Percentiles rank a stretch among this genome's conserved stretches.
Conservation (phyloP, 2,797 vertebrate species). For the Centroberyx gerrardi region DNA sequence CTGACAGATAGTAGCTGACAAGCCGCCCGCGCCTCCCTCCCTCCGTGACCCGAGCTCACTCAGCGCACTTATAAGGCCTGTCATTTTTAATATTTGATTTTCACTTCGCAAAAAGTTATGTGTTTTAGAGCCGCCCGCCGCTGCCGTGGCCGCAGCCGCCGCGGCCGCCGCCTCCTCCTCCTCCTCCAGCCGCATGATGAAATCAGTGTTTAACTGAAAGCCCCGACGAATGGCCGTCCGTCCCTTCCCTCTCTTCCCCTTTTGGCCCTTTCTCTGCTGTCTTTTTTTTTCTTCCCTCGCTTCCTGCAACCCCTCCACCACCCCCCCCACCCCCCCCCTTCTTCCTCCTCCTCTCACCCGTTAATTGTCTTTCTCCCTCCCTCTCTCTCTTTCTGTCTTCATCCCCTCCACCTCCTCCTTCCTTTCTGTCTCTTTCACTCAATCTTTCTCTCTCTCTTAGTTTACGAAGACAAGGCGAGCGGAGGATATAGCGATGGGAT, state of each 20-base stretch:
- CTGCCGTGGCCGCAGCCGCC: slow-evolving; percentile 69
- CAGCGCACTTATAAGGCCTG: slow-evolving; percentile 99
- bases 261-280: slow-evolving; percentile 73
- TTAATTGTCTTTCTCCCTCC: slow-evolving; percentile 64
- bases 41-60: slow-evolving; percentile 99
- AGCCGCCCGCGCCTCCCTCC: slow-evolving; percentile 98
- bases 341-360: slow-evolving; percentile 46
- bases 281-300: slow-evolving; percentile 48
- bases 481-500: slow-evolving; percentile 32
- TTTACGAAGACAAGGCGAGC: slow-evolving; percentile 64
- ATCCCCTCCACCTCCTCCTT: slow-evolving; percentile 62
- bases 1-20: slow-evolving; percentile 99
- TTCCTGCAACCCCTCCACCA: slow-evolving; percentile 41
- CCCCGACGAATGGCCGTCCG: slow-evolving; percentile 64
- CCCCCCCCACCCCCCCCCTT: background rate
- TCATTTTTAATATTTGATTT: slow-evolving; percentile 99
- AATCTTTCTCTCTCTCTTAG: slow-evolving; percentile 41
- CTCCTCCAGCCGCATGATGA: slow-evolving; percentile 88
- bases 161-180: background rate
- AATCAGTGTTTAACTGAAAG: slow-evolving; percentile 94
- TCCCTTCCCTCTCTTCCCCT: slow-evolving; percentile 42
- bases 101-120: slow-evolving; percentile 99
- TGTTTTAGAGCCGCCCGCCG: slow-evolving; percentile 92
- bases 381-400: slow-evolving; percentile 75
- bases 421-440: slow-evolving; percentile 73